These are phyloP conservation scores for Aethes cnicana DNA, from an alignment of 2,888 invertebrate genomes.

Conservation along the genomic window DNA sequence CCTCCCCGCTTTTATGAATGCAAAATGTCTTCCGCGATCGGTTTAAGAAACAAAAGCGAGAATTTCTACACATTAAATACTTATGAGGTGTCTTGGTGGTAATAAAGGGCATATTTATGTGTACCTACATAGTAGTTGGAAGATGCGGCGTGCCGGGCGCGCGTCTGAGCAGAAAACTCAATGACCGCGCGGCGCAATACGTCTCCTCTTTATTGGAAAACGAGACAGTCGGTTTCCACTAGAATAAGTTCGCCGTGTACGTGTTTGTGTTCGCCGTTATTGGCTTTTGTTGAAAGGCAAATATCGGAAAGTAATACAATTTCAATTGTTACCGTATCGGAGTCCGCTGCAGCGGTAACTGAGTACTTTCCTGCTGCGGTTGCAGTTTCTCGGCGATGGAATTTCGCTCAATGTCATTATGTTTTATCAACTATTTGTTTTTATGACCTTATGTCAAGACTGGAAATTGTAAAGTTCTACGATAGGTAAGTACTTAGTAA, in stretches of 20 bases:
- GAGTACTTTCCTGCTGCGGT: conserved; percentile 19
- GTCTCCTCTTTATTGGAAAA: conserved; percentile 76
- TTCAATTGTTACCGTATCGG: conserved; percentile 28
- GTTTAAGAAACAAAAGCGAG: conserved; percentile 5
- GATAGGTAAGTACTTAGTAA: too few species aligned
- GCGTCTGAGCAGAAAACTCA: conserved; percentile 74
- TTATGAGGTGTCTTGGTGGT: neutral
- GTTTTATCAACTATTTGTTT: too few species aligned
- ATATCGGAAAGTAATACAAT: conserved; percentile 52
- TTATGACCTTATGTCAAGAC: too few species aligned
- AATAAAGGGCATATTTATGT: neutral
- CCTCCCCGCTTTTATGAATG: conserved; percentile 17
- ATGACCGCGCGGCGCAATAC: conserved; percentile 71
- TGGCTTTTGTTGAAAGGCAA: conserved; percentile 61
- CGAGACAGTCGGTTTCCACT: conserved; percentile 71
- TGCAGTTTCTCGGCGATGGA: conserved; percentile 8
- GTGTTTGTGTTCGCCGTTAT: conserved; percentile 66
- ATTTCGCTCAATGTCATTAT: too few species aligned
- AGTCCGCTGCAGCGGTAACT: conserved; percentile 9
- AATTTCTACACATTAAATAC: neutral
- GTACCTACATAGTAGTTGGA: neutral
- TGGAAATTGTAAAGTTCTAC: too few species aligned
- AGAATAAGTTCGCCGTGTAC: conserved; percentile 61
- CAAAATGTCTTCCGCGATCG: conserved; percentile 15
- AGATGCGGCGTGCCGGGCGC: conserved; percentile 42